A percentile compares a stretch with the other conserved stretches of the same genome.
These are phyloP conservation scores for Nasua narica DNA, from an alignment of 2,797 vertebrate species.

Conservation along the genomic window DNA sequence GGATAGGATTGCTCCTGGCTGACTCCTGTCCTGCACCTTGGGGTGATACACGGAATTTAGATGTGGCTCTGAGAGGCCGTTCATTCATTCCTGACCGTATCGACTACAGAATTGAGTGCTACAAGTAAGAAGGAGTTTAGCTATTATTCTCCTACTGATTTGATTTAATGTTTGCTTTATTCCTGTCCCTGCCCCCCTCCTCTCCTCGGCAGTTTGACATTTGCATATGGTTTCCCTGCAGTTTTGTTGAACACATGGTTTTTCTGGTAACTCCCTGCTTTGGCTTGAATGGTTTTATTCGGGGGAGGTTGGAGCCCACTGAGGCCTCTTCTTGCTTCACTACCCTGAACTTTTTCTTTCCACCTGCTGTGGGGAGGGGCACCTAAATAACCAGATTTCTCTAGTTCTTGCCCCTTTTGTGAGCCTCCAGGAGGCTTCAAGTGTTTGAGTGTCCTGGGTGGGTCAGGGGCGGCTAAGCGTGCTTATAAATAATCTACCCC, in stretches of 20 bases:
- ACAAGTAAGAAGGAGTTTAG: constrained; percentile 84
- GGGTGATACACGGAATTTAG: constrained; percentile 80
- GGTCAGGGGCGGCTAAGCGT: neutral
- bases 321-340: neutral
- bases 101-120: constrained; percentile 84
- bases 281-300: neutral
- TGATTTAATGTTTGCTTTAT: constrained; percentile 80
- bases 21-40: constrained; percentile 8
- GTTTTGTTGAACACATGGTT: neutral
- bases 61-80: constrained; percentile 79
- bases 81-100: constrained; percentile 82
- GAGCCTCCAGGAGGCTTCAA: neutral
- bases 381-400: neutral
- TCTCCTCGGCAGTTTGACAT: constrained; percentile 45
- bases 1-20: neutral
- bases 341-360: neutral
- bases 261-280: constrained; percentile 26
- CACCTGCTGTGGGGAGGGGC: neutral
- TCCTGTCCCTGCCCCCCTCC: neutral
- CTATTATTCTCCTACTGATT: constrained; percentile 84
- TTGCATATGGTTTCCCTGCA: constrained; percentile 55
- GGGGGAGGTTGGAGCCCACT: neutral
- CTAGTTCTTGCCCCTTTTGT: neutral
- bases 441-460: neutral
- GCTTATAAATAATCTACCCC: neutral